Base-by-base conservation (phyloP, 2,888 invertebrate species). In the Altica lythri region DNA sequence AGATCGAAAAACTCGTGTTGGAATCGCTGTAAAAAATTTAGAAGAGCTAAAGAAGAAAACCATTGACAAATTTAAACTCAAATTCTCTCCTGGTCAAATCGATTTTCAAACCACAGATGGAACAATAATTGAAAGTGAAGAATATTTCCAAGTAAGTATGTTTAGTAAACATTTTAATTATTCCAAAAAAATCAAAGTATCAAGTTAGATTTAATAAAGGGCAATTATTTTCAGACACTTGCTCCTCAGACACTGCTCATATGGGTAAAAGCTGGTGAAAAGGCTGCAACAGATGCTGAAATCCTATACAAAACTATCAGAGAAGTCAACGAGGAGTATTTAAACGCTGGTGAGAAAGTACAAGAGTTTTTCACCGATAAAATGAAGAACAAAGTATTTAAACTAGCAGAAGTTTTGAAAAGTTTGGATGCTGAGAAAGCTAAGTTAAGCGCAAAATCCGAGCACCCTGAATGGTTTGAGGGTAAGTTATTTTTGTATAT, bases 401-500 rank as follows among this genome's bases (percentile, higher is more conserved):
- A 78, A 49, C 66, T 80, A 44, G 76, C 78, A 0, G 74, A 77
- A 55, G 72, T 76, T 25, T 59, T 79, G 27, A 72, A 75, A 48
- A 73, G 73, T 22, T 68, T 76, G 37, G 81, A 87, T 68, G 79
- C 83, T 3, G 79, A 80, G 12, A 85, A 86, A 63, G 79, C 80
- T 0, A 75, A 79, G 61, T 53, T 70, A 43, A 77, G 83, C 17
- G 86, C 86, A 67, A 80, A 80, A 34, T 80, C 82, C 58, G 77
- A 81, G 6, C 88, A 92, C 75, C 84, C 87, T 0, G 86, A 84
- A 57, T 92, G 92, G 92, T 92, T 92, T 77, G 80, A 82, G 78
- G 89, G 90, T 78, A 79, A 63, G 59, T 63, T 4, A n/a, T n/a
- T n/a, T n/a, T n/a, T n/a, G n/a, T n/a, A n/a, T n/a, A n/a, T n/a